Percentiles rank a stretch among this genome's conserved stretches.
Conservation (phyloP, 2,888 invertebrate genomes). For the Mystacides longicornis region DNA sequence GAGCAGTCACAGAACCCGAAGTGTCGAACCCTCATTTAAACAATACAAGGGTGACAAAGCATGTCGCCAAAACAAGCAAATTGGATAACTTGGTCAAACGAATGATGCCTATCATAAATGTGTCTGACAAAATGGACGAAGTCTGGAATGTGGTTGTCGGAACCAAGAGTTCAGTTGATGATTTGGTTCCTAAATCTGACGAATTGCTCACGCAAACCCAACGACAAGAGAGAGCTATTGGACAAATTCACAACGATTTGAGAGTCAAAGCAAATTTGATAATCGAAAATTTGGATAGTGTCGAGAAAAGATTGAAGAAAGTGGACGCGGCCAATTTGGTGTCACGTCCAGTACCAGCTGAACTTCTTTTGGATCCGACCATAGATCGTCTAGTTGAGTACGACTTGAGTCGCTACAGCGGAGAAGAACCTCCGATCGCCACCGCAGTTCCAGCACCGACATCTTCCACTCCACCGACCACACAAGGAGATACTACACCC, state of each 20-base stretch:
- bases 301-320: constrained; percentile 74
- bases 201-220: constrained; percentile 79
- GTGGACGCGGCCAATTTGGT: constrained; percentile 73
- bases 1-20: constrained; percentile 72
- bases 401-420: constrained; percentile 60
- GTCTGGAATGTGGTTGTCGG: constrained; percentile 87
- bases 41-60: constrained; percentile 49
- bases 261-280: constrained; percentile 78
- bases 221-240: constrained; percentile 78
- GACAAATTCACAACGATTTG: constrained; percentile 74
- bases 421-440: constrained; percentile 35
- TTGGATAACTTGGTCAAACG: constrained; percentile 74
- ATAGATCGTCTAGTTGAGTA: constrained; percentile 74
- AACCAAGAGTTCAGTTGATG: constrained; percentile 80
- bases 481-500: constrained; percentile 3
- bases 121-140: constrained; percentile 86
- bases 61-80: constrained; percentile 57
- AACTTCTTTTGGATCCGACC: constrained; percentile 58
- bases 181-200: constrained; percentile 79
- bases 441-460: constrained; percentile 25
- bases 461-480: not conserved
- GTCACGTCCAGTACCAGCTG: constrained; percentile 66
- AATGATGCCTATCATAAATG: constrained; percentile 77
- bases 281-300: constrained; percentile 80
- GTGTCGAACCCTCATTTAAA: constrained; percentile 48